phyloP scores from a whole-genome alignment of 2,113 vertebrate genomes.

The Chaetodon auriga region DNA sequence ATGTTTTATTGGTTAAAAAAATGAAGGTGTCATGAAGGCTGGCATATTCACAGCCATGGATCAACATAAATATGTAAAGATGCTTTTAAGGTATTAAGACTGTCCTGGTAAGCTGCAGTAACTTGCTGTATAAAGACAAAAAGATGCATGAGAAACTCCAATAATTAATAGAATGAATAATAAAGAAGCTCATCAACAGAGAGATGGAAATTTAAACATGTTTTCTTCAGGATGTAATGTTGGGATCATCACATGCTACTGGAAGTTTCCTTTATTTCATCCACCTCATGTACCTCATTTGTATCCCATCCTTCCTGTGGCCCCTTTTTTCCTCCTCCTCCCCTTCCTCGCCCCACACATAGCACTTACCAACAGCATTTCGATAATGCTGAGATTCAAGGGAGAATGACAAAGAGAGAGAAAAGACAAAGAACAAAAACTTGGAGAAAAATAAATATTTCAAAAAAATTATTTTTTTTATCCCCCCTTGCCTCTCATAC shows the following conservation, averaged over 20 bases:
- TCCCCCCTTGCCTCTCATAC: constrained; percentile 36
- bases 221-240: neutral
- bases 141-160: neutral
- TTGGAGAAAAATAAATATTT: constrained; percentile 49
- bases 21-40: neutral
- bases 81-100: neutral
- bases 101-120: neutral
- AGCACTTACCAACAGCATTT: constrained; percentile 11
- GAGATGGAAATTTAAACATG: neutral
- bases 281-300: neutral
- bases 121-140: neutral
- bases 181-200: neutral
- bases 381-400: constrained; percentile 5
- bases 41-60: neutral
- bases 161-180: neutral
- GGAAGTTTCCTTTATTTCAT: constrained; percentile 24
- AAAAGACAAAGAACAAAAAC: constrained; percentile 3
- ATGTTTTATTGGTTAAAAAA: neutral
- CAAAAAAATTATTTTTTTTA: constrained; percentile 38
- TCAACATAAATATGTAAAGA: neutral
- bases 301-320: neutral
- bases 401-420: constrained; percentile 14
- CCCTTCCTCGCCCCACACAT: neutral
- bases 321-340: constrained; percentile 1
- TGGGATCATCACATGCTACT: neutral